Conservation (phyloP, 2,888 invertebrate species). For the Ormyrus thymus region DNA sequence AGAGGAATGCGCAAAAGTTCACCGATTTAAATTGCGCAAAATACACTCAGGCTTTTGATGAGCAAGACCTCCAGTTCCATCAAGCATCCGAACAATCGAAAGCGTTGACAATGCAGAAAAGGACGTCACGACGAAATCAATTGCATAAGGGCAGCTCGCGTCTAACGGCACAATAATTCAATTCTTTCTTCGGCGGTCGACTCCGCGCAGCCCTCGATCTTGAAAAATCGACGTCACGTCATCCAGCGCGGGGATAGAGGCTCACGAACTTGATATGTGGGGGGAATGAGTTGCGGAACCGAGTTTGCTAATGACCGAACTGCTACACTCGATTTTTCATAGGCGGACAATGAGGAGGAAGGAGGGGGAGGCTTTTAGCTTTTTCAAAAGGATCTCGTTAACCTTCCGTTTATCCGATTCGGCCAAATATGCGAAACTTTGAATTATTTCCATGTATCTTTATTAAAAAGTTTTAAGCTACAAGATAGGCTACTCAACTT, state of each 20-base stretch:
- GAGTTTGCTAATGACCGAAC: slow-evolving; percentile 13
- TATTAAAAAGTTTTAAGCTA: too few species aligned
- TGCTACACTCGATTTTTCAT: slow-evolving; percentile 15
- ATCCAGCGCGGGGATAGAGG: background rate
- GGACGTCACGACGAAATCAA: too few species aligned
- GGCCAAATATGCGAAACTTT: too few species aligned
- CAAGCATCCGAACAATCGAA: too few species aligned
- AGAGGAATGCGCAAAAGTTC: too few species aligned
- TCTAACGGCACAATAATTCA: slow-evolving; percentile 54
- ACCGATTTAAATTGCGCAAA: too few species aligned
- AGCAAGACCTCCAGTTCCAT: too few species aligned
- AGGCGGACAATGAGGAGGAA: background rate
- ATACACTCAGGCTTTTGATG: too few species aligned
- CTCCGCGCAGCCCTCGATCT: slow-evolving; percentile 5
- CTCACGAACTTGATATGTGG: background rate
- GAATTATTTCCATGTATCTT: too few species aligned
- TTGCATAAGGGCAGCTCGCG: slow-evolving; percentile 26
- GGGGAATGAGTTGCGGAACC: slow-evolving; percentile 16
- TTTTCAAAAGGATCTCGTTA: background rate
- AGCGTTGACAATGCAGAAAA: too few species aligned
- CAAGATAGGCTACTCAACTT: too few species aligned
- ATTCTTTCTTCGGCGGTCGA: background rate
- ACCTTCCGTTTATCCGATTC: background rate
- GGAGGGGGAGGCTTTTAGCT: background rate
- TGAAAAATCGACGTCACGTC: slow-evolving; percentile 22